A percentile compares a stretch with the other conserved stretches of the same genome.
These are phyloP conservation scores for Cryptus armator DNA, from an alignment of 2,888 invertebrate species.

Conservation along the genomic window DNA sequence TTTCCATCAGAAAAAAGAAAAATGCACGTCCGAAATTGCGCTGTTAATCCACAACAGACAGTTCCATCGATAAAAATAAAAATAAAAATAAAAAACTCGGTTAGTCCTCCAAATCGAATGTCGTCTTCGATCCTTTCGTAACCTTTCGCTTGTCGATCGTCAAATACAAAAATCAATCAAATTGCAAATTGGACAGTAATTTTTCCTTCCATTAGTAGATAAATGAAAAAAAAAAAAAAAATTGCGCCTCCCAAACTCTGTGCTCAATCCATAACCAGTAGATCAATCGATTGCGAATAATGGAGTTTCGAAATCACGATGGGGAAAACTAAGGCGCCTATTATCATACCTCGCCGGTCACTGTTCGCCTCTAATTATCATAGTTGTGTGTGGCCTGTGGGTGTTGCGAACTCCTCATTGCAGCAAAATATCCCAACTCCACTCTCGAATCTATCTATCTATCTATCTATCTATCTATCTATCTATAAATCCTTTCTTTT, in stretches of 20 bases:
- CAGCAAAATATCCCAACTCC: neutral
- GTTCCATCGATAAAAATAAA: neutral
- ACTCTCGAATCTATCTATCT: neutral
- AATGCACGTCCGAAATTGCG: too few relatives aligned
- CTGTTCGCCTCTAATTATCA: slow-evolving; percentile 58
- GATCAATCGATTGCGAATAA: slow-evolving; percentile 55
- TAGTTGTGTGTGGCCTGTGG: slow-evolving; percentile 27
- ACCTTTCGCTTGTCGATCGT: neutral
- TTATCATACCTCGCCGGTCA: slow-evolving; percentile 64
- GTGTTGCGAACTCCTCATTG: slow-evolving; percentile 7
- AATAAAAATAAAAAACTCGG: slow-evolving; percentile 8
- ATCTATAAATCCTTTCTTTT: slow-evolving; percentile 8
- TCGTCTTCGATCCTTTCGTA: neutral
- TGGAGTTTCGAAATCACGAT: slow-evolving; percentile 58
- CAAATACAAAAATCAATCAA: neutral
- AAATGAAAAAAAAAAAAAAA: neutral
- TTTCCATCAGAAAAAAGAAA: too few relatives aligned
- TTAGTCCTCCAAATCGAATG: neutral
- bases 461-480: neutral
- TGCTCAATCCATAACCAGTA: neutral
- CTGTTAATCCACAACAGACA: neutral
- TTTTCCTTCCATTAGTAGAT: neutral
- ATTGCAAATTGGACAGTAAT: neutral
- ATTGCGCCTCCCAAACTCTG: neutral
- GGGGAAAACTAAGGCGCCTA: slow-evolving; percentile 33